phyloP scores from a whole-genome alignment of 2,888 invertebrate genomes.

The Sphaerolaimus hirsutus region DNA sequence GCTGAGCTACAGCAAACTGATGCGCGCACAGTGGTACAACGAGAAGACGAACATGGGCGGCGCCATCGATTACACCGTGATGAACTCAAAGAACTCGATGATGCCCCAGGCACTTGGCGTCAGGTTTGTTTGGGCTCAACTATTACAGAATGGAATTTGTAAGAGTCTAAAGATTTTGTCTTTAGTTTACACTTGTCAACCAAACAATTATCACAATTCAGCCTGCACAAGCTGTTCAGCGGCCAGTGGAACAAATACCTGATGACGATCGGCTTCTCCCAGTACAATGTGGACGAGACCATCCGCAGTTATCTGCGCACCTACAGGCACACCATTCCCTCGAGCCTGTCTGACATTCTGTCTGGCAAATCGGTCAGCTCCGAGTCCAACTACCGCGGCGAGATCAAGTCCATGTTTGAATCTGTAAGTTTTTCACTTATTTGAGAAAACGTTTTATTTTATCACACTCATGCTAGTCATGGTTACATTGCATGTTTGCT shows the following conservation, averaged over 20 bases:
- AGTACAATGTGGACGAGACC: slow-evolving; percentile 5
- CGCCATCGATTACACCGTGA: slow-evolving; percentile 12
- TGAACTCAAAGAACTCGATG: slow-evolving; percentile 8
- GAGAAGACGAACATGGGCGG: slow-evolving; percentile 6
- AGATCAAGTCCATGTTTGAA: slow-evolving; percentile 8
- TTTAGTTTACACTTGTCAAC: neutral
- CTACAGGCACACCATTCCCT: neutral
- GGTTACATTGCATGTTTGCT: neutral
- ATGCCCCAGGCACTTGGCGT: slow-evolving; percentile 8
- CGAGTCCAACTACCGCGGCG: slow-evolving; percentile 6
- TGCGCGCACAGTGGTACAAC: slow-evolving; percentile 5
- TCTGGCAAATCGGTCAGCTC: neutral
- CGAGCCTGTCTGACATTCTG: neutral
- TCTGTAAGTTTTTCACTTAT: slow-evolving; percentile 6
- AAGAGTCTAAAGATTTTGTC: too few relatives aligned
- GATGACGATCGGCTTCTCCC: slow-evolving; percentile 5
- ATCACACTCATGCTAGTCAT: neutral
- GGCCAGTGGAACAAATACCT: slow-evolving; percentile 14
- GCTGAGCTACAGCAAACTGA: slow-evolving; percentile 9
- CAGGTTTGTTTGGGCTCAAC: neutral
- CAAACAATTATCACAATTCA: too few relatives aligned
- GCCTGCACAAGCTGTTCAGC: slow-evolving; percentile 13
- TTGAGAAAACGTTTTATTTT: neutral
- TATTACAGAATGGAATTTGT: neutral
- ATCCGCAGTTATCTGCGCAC: neutral